Evolutionary conservation across 2,888 invertebrate genomes (phyloP).

Genomic region (Brachyptera putata): DNA sequence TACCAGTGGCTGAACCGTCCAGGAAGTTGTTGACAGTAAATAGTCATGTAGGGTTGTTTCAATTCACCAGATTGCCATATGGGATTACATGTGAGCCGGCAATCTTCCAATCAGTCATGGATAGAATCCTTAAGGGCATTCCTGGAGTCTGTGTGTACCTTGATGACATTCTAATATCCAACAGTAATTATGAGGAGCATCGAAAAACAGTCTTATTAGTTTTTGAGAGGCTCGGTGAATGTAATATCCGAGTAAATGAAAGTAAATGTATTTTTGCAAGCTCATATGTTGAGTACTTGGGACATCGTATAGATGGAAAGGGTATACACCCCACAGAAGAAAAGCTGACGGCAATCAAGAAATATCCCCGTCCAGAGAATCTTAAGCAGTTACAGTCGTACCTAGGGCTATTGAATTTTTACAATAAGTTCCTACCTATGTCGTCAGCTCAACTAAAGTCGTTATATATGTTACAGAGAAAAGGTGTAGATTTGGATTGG

Average conservation of each 20-base stretch:
- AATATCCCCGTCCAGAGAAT: slow-evolving; percentile 16
- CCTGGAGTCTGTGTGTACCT: slow-evolving; percentile 27
- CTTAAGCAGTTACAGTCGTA: slow-evolving; percentile 21
- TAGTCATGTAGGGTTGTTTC: background rate
- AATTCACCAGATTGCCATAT: background rate
- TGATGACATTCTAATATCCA: slow-evolving; percentile 32
- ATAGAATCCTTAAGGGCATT: slow-evolving; percentile 25
- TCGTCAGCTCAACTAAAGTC: slow-evolving; percentile 18
- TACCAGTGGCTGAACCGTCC: background rate
- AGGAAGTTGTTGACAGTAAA: background rate
- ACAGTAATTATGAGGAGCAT: slow-evolving; percentile 23
- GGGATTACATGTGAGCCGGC: slow-evolving; percentile 34
- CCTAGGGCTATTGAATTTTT: slow-evolving; percentile 26
- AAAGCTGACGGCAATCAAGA: slow-evolving; percentile 21
- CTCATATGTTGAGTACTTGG: slow-evolving; percentile 1
- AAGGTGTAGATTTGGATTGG: slow-evolving; percentile 14
- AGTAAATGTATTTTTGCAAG: slow-evolving; percentile 1
- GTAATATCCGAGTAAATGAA: slow-evolving; percentile 2
- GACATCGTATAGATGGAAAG: background rate
- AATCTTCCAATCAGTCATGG: slow-evolving; percentile 36
- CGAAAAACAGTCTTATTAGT: slow-evolving; percentile 26
- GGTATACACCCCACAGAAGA: slow-evolving; percentile 14
- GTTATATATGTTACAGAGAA: slow-evolving; percentile 1
- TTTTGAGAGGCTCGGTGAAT: background rate
- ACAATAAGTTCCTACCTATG: slow-evolving; percentile 23